Evolutionary conservation across 2,797 vertebrate genomes (phyloP).

Genomic region (Clarias pachynema): DNA sequence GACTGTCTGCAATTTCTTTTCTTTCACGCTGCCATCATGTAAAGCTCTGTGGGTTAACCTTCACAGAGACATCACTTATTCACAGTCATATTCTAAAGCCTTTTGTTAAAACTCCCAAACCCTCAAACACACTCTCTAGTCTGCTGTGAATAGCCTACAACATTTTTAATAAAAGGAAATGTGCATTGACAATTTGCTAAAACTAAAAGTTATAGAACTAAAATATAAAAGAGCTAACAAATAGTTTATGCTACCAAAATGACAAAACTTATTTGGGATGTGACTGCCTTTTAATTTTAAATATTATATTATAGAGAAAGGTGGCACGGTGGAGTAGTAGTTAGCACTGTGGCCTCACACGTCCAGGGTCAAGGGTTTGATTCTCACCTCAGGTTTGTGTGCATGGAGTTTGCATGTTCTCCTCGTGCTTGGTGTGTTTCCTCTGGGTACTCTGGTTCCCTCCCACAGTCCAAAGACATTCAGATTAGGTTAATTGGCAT

Average conservation of each 20-base stretch:
- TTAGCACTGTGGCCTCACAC: no score
- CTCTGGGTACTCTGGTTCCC: no score
- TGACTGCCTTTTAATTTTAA: neutral
- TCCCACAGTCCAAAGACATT: no score
- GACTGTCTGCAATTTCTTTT: constrained; percentile 14
- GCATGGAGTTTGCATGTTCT: no score
- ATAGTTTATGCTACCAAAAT: neutral
- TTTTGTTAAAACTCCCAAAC: constrained; percentile 29
- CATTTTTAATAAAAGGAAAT: constrained; percentile 38
- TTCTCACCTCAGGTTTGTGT: no score
- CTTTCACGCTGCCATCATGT: constrained; percentile 35
- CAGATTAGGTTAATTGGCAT: no score
- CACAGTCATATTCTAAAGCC: constrained; percentile 40
- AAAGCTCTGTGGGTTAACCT: constrained; percentile 41
- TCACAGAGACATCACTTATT: constrained; percentile 39
- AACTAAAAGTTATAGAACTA: no score
- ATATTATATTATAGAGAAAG: no score
- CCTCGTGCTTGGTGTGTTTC: no score
- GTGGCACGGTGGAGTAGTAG: no score
- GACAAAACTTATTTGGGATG: neutral
- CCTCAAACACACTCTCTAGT: neutral
- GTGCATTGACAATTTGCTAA: neutral
- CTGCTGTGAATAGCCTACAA: constrained; percentile 28
- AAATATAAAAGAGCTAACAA: neutral
- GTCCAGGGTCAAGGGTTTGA: no score